Base-by-base conservation (phyloP, 2,113 vertebrate species). In the Leuciscus idus region DNA sequence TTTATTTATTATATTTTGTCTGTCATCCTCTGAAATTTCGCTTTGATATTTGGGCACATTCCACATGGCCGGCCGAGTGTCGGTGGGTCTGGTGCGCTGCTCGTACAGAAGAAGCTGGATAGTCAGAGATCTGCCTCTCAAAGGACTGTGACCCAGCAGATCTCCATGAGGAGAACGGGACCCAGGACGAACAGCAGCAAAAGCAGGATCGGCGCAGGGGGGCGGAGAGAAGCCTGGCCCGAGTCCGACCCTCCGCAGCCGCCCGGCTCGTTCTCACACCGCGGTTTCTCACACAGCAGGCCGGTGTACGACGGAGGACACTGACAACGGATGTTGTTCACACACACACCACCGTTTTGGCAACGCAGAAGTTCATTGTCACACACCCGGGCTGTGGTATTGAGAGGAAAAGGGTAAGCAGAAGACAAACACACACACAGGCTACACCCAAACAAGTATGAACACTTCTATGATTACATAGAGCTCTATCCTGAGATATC, bases 291-390 rank as follows among this genome's bases (percentile, higher is more conserved):
- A 0, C 98, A 99, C 73, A 97, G 93, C 90, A 99, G 94, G 88
- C 98, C 98, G 0, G 94, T 95, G 94, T 95, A 99, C 11, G 93
- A 93, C 0, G 94, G 80, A 0, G 96, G 95, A 87, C 98, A 99
- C 92, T 91, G 95, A 93, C 98, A 99, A n/a, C 94, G 95, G 90
- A 95, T 87, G 48, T 98, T 97, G 94, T 96, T 96, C 92, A 96
- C 91, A 83, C 98, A 99, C 0, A 94, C 95, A 0, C 98, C 98
- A 19, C 97, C 98, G 4, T 99, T 99, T 95, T 99, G 97, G 93
- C 98, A 99, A 81, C 96, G 97, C 92, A 95, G 96, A 3, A 99
- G 95, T 23, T 99, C 97, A 0, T 99, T 97, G 95, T 99, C 97
- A 4, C 98, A 99, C 70, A 99, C 96, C 4, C 96, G 98, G 39